Evolutionary conservation across 2,113 vertebrate species (phyloP).

Genomic region (Myocastor coypus): DNA sequence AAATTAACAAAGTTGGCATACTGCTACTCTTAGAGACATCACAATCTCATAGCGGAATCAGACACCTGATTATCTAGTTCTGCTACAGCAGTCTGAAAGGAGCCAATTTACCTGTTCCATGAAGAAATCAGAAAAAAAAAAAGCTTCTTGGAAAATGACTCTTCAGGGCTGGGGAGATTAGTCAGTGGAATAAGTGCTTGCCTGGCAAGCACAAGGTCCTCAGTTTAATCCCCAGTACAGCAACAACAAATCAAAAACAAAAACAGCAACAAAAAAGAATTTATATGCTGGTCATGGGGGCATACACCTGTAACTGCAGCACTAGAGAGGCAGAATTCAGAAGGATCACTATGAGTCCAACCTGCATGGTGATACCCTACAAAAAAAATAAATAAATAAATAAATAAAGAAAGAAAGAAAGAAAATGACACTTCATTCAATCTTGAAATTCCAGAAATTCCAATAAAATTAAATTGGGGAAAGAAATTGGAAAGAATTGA

Average conservation of each 20-base stretch:
- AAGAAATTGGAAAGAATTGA: background rate
- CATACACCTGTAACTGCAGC: too few species aligned
- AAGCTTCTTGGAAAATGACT: background rate
- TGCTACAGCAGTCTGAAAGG: background rate
- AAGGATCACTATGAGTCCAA: too few species aligned
- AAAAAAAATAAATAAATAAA: too few species aligned
- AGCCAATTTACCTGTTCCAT: background rate
- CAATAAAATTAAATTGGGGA: background rate
- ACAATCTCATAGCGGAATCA: background rate
- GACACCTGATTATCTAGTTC: background rate
- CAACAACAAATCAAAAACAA: too few species aligned
- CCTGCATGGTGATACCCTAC: too few species aligned
- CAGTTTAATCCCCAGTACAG: too few species aligned
- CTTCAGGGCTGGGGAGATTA: too few species aligned
- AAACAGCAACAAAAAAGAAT: too few species aligned
- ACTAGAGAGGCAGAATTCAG: too few species aligned
- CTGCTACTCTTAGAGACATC: constrained; percentile 4
- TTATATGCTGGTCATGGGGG: too few species aligned
- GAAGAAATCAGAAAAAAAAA: background rate
- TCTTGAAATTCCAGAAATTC: constrained; percentile 55
- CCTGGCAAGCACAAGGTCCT: too few species aligned
- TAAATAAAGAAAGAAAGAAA: background rate
- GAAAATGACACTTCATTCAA: background rate
- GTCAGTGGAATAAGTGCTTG: too few species aligned
- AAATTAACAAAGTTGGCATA: constrained; percentile 23